Evolutionary conservation across 2,888 invertebrate genomes (phyloP).

Genomic region (Epinotia brunnichana): DNA sequence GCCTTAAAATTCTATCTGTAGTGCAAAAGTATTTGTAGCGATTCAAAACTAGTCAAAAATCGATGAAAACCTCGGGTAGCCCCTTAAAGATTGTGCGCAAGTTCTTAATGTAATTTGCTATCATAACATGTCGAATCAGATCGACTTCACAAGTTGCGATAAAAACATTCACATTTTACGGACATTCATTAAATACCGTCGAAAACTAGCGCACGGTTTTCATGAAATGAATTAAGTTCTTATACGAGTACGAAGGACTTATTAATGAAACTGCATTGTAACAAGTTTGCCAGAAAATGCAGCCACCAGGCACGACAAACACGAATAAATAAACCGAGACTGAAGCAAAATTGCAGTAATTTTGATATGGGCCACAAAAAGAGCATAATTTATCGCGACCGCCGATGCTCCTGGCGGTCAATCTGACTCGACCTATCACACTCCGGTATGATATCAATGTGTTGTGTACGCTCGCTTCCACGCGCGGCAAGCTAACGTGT

Average conservation of each 20-base stretch:
- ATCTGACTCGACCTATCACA: background rate
- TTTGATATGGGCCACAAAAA: slow-evolving; percentile 41
- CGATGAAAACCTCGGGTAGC: too few relatives aligned
- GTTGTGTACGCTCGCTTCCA: background rate
- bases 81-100: too few relatives aligned
- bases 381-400: slow-evolving; percentile 42
- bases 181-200: background rate
- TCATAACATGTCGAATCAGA: too few relatives aligned
- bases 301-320: slow-evolving; percentile 30
- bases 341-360: slow-evolving; percentile 41
- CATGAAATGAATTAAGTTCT: slow-evolving; percentile 6
- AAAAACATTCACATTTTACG: too few relatives aligned
- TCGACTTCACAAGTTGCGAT: too few relatives aligned
- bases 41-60: too few relatives aligned
- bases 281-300: slow-evolving; percentile 10
- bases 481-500: background rate
- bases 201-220: background rate
- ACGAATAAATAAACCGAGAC: slow-evolving; percentile 36
- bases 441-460: background rate
- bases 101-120: too few relatives aligned
- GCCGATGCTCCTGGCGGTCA: slow-evolving; percentile 25
- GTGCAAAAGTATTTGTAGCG: too few relatives aligned
- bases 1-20: too few relatives aligned
- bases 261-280: slow-evolving; percentile 28
- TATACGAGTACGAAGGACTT: background rate